These are phyloP conservation scores for Epinotia demarniana DNA, from an alignment of 2,888 invertebrate genomes.

Conservation along the genomic window DNA sequence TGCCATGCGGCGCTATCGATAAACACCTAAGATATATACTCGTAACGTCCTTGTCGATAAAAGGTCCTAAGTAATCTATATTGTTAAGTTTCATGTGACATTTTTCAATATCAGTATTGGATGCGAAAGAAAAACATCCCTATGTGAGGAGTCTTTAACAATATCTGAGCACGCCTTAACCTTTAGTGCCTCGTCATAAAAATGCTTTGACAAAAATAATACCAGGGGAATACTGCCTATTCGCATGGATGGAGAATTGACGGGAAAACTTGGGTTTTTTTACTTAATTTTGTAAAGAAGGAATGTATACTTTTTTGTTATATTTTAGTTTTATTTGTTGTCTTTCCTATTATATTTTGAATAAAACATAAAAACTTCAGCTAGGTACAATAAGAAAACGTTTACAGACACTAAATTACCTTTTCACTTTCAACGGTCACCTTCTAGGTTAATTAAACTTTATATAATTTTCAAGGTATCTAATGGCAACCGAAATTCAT, in stretches of 20 bases:
- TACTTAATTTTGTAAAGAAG: too few species aligned
- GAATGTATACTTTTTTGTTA: too few species aligned
- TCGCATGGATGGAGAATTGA: neutral
- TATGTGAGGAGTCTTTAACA: conserved; percentile 5
- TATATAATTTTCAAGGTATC: neutral
- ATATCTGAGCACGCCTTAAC: conserved; percentile 21
- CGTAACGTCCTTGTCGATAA: neutral
- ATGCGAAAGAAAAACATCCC: neutral
- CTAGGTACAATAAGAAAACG: neutral
- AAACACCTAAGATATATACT: conserved; percentile 3
- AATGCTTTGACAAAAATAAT: conserved; percentile 1
- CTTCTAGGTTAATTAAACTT: neutral
- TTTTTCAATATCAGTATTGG: conserved; percentile 2
- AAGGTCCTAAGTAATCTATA: neutral
- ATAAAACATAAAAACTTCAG: neutral
- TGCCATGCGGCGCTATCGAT: conserved; percentile 47
- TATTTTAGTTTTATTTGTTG: too few species aligned
- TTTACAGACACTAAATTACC: neutral
- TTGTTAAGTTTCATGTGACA: neutral
- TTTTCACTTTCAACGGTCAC: neutral
- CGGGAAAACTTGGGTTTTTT: neutral
- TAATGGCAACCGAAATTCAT: neutral
- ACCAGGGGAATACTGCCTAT: neutral
- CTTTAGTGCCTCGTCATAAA: conserved; percentile 16
- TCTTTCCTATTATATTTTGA: too few species aligned